phyloP scores from a whole-genome alignment of 2,797 vertebrate species.

The Steatocranus sp. region DNA sequence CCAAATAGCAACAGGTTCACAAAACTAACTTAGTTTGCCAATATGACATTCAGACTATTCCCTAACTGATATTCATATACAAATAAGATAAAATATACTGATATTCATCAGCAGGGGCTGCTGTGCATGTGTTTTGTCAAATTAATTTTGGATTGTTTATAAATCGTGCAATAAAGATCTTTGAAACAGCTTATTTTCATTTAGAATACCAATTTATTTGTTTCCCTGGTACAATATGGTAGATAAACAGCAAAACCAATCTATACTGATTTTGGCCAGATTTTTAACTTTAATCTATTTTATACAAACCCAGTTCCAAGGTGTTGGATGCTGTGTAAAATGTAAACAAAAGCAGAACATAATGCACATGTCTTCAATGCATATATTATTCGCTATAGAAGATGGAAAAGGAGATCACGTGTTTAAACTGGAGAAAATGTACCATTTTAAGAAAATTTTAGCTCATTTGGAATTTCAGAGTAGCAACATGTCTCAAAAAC shows the following conservation, averaged over 20 bases:
- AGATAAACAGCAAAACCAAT: not conserved
- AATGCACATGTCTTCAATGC: not conserved
- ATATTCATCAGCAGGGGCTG: not conserved
- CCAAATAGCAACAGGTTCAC: not conserved
- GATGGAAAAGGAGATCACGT: not conserved
- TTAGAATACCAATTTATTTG: not conserved
- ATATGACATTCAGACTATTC: not conserved
- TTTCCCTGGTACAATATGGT: not conserved
- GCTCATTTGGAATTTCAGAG: not conserved
- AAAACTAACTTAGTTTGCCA: not conserved
- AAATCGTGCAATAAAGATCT: not conserved
- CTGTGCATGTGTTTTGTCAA: not conserved
- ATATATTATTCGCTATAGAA: not conserved
- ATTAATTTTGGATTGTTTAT: not conserved
- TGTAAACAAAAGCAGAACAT: not conserved
- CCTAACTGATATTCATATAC: not conserved
- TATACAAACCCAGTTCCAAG: not conserved
- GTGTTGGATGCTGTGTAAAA: not conserved
- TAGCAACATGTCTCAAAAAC: not conserved
- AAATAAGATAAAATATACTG: not conserved
- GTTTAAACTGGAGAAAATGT: not conserved
- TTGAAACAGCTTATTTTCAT: not conserved
- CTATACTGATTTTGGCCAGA: not conserved
- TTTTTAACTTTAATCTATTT: not conserved
- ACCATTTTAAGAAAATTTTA: not conserved